phyloP scores from a whole-genome alignment of 2,888 invertebrate genomes.

The Temnothorax ravouxi region DNA sequence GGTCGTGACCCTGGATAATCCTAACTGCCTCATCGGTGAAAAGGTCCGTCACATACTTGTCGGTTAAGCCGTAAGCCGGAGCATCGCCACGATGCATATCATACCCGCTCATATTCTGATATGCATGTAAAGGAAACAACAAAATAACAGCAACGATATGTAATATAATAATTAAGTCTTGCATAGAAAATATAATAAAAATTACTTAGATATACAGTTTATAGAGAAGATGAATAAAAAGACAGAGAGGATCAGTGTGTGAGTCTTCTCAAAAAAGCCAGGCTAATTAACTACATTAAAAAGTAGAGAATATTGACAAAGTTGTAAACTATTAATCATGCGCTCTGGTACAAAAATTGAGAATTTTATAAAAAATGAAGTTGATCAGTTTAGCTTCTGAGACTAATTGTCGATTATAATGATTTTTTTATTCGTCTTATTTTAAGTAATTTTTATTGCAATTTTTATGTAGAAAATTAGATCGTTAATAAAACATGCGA shows the following conservation, averaged over 20 bases:
- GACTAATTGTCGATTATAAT: neutral
- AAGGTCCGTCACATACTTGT: slow-evolving; percentile 91
- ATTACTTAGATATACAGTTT: neutral
- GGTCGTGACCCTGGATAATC: slow-evolving; percentile 89
- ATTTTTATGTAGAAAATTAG: too few relatives aligned
- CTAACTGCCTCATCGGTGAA: slow-evolving; percentile 90
- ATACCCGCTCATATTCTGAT: slow-evolving; percentile 86
- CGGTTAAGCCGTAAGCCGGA: slow-evolving; percentile 86
- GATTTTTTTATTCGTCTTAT: neutral
- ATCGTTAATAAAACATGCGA: neutral
- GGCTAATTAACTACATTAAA: neutral
- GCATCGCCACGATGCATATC: slow-evolving; percentile 86
- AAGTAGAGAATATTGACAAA: neutral
- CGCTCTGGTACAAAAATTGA: neutral
- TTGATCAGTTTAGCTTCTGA: neutral
- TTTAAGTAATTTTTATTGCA: neutral
- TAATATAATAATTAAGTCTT: neutral
- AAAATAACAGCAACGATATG: neutral
- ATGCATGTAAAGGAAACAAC: neutral
- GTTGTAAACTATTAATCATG: neutral
- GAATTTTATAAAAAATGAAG: neutral
- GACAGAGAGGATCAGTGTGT: neutral
- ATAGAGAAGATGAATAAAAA: neutral
- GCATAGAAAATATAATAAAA: neutral
- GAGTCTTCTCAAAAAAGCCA: neutral